phyloP scores from a whole-genome alignment of 2,113 vertebrate species.

The Brachionichthys hirsutus region DNA sequence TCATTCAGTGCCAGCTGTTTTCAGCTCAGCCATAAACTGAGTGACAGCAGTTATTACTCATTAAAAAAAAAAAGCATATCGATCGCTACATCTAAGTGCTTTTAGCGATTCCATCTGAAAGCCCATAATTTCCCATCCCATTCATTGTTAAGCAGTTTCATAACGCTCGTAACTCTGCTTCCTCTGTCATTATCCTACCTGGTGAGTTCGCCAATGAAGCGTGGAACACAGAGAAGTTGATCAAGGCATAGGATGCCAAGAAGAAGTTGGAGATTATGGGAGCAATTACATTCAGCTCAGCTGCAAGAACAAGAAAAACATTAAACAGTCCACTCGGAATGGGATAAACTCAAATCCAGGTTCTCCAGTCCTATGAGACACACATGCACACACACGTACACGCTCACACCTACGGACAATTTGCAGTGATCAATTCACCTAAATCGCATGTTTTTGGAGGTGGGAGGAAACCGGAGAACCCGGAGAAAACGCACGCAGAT shows the following conservation, averaged over 20 bases:
- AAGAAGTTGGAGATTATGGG: slow-evolving; percentile 99
- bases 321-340: neutral
- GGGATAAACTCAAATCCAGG: neutral
- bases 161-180: neutral
- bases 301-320: slow-evolving; percentile 71
- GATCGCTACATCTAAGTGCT: neutral
- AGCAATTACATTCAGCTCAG: slow-evolving; percentile 92
- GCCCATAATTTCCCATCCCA: slow-evolving; percentile 19
- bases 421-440: no score
- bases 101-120: slow-evolving; percentile 15
- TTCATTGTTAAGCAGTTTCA: slow-evolving; percentile 3
- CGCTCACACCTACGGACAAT: no score
- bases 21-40: no score
- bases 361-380: no score
- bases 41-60: no score
- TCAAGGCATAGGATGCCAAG: slow-evolving; percentile 96
- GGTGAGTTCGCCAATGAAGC: slow-evolving; percentile 98
- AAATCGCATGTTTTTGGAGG: no score
- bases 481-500: no score
- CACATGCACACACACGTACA: no score
- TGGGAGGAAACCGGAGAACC: no score
- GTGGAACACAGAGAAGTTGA: slow-evolving; percentile 98
- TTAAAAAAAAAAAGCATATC: no score
- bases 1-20: no score
- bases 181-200: slow-evolving; percentile 82